Conservation (phyloP, 2,113 vertebrate species). For the Perognathus longimembris region DNA sequence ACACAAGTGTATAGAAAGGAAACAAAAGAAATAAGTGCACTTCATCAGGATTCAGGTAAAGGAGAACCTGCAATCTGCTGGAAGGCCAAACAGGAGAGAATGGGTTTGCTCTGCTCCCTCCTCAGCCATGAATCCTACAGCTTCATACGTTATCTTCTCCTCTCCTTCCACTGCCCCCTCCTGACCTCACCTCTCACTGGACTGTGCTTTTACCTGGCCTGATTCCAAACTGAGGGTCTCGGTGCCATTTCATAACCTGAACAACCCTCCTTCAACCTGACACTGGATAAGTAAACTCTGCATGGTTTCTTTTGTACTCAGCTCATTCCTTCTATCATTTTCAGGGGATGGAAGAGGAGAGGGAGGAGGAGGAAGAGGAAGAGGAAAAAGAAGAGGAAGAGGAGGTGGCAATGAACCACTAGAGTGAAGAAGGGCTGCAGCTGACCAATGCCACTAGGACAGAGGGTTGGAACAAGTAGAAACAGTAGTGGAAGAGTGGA, state of each 20-base stretch:
- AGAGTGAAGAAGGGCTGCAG: background rate
- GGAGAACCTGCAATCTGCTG: accelerated
- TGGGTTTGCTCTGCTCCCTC: background rate
- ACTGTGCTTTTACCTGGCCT: background rate
- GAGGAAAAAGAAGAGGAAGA: no score
- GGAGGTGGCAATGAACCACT: no score
- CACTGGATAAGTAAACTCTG: no score
- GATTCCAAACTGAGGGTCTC: background rate
- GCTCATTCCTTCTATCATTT: background rate
- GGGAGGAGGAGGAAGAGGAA: no score
- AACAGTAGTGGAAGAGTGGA: background rate
- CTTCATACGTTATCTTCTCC: background rate
- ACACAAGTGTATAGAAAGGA: background rate
- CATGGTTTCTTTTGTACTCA: background rate
- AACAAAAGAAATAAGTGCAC: no score
- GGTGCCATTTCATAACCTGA: background rate
- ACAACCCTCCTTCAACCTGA: background rate
- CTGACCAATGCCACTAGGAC: no score
- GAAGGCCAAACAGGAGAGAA: background rate
- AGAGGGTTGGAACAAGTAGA: background rate
- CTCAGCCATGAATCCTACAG: background rate
- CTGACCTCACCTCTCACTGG: background rate
- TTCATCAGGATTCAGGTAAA: background rate
- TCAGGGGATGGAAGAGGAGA: no score
- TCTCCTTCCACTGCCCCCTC: background rate